Conservation (phyloP, 2,888 invertebrate genomes). For the Boloria euphrosyne region DNA sequence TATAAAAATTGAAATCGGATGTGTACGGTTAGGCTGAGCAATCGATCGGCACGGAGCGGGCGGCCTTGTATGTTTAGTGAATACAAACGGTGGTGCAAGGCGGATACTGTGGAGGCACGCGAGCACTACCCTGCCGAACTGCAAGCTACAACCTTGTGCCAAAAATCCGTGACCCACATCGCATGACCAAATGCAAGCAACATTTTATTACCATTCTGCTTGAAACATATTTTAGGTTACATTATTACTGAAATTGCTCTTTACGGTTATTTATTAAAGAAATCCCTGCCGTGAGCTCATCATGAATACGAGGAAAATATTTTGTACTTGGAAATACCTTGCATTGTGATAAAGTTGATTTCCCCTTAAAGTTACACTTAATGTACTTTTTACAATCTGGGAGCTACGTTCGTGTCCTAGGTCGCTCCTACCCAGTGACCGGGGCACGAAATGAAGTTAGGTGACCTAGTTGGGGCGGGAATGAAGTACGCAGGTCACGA, state of each 20-base stretch:
- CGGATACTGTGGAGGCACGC: conserved; percentile 71
- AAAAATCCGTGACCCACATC: conserved; percentile 79
- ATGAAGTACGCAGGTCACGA: conserved; percentile 48
- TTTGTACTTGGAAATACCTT: conserved; percentile 17
- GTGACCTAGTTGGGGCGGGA: conserved; percentile 69
- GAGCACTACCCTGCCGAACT: conserved; percentile 53
- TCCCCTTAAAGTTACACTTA: not conserved
- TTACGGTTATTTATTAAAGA: conserved; percentile 18
- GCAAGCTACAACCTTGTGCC: conserved; percentile 76
- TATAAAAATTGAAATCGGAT: conserved; percentile 56
- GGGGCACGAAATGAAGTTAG: conserved; percentile 66
- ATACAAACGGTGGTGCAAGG: conserved; percentile 64
- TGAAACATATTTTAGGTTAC: conserved; percentile 34
- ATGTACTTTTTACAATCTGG: not conserved
- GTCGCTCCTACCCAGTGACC: conserved; percentile 49
- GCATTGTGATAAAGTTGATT: not conserved
- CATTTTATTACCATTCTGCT: conserved; percentile 63
- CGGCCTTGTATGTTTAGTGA: conserved; percentile 73
- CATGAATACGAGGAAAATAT: conserved; percentile 21
- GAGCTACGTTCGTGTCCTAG: conserved; percentile 35
- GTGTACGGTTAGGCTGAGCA: conserved; percentile 64
- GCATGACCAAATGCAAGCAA: conserved; percentile 70
- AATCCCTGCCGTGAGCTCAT: conserved; percentile 25
- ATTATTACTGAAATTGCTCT: conserved; percentile 38
- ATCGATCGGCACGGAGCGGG: conserved; percentile 62